Evolutionary conservation across 2,797 vertebrate genomes (phyloP).

Genomic region (Emydoidea blandingii): DNA sequence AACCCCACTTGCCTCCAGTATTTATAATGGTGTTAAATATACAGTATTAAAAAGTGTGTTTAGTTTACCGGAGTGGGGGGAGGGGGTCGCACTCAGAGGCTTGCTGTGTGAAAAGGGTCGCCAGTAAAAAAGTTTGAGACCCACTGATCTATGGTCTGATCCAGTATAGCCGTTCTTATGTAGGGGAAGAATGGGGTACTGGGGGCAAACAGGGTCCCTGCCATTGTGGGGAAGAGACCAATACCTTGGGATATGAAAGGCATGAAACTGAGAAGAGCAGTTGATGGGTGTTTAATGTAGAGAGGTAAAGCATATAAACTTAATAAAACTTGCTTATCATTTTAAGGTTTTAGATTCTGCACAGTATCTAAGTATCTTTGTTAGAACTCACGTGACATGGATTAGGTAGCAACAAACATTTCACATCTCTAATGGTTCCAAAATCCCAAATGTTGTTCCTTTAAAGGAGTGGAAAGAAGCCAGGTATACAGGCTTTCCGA

Average conservation of each 20-base stretch:
- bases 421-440: not conserved
- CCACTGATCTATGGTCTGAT: too few relatives aligned
- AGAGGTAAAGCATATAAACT: not conserved
- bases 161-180: too few relatives aligned
- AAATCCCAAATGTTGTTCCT: not conserved
- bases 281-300: not conserved
- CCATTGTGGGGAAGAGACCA: not conserved
- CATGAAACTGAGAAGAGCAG: not conserved
- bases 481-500: conserved; percentile 24
- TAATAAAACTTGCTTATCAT: too few relatives aligned
- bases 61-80: too few relatives aligned
- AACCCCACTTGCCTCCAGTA: too few relatives aligned
- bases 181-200: not conserved
- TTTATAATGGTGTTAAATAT: too few relatives aligned
- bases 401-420: not conserved
- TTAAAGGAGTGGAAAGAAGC: not conserved
- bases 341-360: not conserved
- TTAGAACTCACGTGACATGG: accelerated
- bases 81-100: too few relatives aligned
- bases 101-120: too few relatives aligned
- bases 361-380: not conserved
- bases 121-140: too few relatives aligned
- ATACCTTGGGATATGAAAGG: not conserved
- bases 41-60: too few relatives aligned
- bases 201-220: too few relatives aligned